These are phyloP conservation scores for Drosophila mauritiana DNA, from an alignment of 1,140 invertebrate genomes.

Conservation along the genomic window DNA sequence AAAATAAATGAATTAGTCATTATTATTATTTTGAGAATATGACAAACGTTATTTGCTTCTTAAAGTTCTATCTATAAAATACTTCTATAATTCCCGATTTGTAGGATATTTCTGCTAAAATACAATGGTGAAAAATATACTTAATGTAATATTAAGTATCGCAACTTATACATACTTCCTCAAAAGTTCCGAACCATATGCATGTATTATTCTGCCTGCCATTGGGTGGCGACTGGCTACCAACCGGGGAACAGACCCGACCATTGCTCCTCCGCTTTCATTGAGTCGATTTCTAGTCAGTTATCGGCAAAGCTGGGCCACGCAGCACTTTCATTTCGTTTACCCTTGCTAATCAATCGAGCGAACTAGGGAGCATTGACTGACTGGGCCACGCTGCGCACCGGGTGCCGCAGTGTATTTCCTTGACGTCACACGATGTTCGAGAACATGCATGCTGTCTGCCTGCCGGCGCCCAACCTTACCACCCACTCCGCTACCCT, in stretches of 20 bases:
- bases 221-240: too few relatives aligned
- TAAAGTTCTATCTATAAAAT: too few relatives aligned
- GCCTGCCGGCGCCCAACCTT: slow-evolving; percentile 20
- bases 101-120: too few relatives aligned
- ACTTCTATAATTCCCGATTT: too few relatives aligned
- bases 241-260: not conserved
- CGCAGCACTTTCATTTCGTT: slow-evolving; percentile 20
- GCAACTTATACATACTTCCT: too few relatives aligned
- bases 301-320: slow-evolving; percentile 1
- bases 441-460: slow-evolving; percentile 36
- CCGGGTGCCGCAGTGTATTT: slow-evolving; percentile 21
- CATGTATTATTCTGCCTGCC: too few relatives aligned
- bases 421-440: slow-evolving; percentile 40
- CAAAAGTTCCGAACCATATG: too few relatives aligned
- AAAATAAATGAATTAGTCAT: not conserved
- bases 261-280: not conserved
- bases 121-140: too few relatives aligned
- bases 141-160: too few relatives aligned
- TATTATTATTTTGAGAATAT: too few relatives aligned
- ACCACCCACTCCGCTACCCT: not conserved
- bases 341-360: slow-evolving; percentile 34
- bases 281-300: slow-evolving; percentile 6
- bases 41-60: too few relatives aligned
- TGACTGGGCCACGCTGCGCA: slow-evolving; percentile 25
- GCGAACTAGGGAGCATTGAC: slow-evolving; percentile 38